Evolutionary conservation across 1,140 invertebrate genomes (phyloP).

Genomic region (Trigoniulus corallinus): DNA sequence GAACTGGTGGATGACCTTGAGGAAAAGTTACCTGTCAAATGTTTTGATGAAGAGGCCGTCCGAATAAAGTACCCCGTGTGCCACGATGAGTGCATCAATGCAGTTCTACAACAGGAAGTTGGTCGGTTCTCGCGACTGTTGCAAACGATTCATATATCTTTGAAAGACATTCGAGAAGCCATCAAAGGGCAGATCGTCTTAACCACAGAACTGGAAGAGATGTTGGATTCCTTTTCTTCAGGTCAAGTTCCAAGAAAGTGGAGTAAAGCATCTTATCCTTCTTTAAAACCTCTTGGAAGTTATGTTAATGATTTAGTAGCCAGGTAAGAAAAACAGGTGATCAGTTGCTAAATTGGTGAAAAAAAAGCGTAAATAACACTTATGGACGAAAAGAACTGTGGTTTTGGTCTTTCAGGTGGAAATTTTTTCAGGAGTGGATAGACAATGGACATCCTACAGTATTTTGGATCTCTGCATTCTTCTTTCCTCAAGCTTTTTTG

Average conservation of each 20-base stretch:
- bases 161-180: constrained; percentile 31
- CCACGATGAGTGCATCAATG: neutral
- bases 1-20: neutral
- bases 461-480: constrained; percentile 91
- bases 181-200: constrained; percentile 20
- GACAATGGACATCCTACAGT: constrained; percentile 56
- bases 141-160: constrained; percentile 25
- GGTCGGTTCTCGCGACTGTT: constrained; percentile 32
- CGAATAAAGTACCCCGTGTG: neutral
- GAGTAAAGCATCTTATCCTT: constrained; percentile 76
- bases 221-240: constrained; percentile 61
- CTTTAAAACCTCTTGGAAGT: constrained; percentile 75
- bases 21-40: neutral
- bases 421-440: constrained; percentile 47
- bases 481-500: constrained; percentile 87
- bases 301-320: constrained; percentile 75
- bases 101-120: constrained; percentile 29
- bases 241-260: constrained; percentile 63
- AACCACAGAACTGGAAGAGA: constrained; percentile 71
- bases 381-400: neutral
- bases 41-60: neutral
- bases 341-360: too few relatives aligned
- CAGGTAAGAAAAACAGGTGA: constrained; percentile 48
- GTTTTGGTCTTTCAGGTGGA: constrained; percentile 8
- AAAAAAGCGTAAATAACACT: too few relatives aligned